These are phyloP conservation scores for Pyrgus malvae DNA, from an alignment of 2,888 invertebrate genomes.

Conservation along the genomic window DNA sequence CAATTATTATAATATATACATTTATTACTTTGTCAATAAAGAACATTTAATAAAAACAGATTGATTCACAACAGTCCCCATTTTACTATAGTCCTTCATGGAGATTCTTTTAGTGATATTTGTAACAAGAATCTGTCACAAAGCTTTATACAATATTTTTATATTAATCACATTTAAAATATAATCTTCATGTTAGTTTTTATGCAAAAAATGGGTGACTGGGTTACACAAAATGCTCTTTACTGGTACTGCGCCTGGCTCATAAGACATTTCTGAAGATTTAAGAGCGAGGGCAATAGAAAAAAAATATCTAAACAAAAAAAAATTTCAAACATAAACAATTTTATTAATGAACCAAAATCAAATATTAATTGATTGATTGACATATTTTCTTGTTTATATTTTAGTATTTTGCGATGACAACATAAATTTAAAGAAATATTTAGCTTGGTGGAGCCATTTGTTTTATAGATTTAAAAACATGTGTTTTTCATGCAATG, in stretches of 20 bases:
- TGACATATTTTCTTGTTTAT: too few relatives aligned
- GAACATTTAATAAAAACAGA: constrained; percentile 28
- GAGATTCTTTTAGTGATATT: constrained; percentile 43
- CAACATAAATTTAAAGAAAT: too few relatives aligned
- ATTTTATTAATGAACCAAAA: not conserved
- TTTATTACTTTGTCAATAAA: constrained; percentile 25
- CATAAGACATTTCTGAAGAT: constrained; percentile 15
- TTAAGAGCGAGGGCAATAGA: constrained; percentile 12
- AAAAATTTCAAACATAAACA: not conserved
- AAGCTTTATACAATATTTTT: constrained; percentile 44
- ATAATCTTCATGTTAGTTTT: constrained; percentile 2
- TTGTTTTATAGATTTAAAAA: too few relatives aligned
- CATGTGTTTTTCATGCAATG: too few relatives aligned
- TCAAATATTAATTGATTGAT: too few relatives aligned
- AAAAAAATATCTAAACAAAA: not conserved
- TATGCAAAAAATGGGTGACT: constrained; percentile 9
- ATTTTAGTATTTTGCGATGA: too few relatives aligned
- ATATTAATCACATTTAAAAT: constrained; percentile 47
- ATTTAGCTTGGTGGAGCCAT: too few relatives aligned
- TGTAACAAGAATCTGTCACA: constrained; percentile 38
- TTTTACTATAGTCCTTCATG: constrained; percentile 27
- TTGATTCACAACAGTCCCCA: constrained; percentile 25
- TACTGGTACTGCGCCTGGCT: constrained; percentile 18
- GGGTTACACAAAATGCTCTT: constrained; percentile 18
- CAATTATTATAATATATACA: constrained; percentile 37